Conservation (phyloP, 2,888 invertebrate species). For the Rotaria sp. region DNA sequence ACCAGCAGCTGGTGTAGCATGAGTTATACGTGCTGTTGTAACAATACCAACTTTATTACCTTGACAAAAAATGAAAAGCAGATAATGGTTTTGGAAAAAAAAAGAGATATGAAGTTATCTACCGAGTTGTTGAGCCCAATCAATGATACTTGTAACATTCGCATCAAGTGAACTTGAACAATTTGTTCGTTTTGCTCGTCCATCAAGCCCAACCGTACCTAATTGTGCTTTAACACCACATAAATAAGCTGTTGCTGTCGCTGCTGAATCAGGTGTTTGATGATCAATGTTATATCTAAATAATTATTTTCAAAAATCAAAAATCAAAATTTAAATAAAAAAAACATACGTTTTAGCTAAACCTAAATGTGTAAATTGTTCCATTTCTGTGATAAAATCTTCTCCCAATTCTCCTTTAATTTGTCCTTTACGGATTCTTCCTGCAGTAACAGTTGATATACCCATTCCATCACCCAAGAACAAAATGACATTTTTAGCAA, state of each 20-base stretch:
- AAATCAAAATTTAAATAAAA: not conserved
- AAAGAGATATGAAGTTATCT: too few species aligned
- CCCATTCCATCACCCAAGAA: constrained; percentile 84
- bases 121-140: constrained; percentile 63
- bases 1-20: constrained; percentile 52
- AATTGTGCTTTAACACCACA: constrained; percentile 76
- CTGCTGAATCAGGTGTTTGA: constrained; percentile 80
- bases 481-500: constrained; percentile 72
- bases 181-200: constrained; percentile 62
- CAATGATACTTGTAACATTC: constrained; percentile 62
- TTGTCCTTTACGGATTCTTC: constrained; percentile 68
- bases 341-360: constrained; percentile 67
- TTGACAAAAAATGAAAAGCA: not conserved
- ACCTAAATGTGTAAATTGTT: constrained; percentile 74
- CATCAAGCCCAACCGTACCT: constrained; percentile 70
- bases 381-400: constrained; percentile 67
- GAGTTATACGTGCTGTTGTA: constrained; percentile 52
- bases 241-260: constrained; percentile 77
- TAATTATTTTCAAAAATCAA: not conserved
- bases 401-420: constrained; percentile 61
- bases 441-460: constrained; percentile 70
- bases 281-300: constrained; percentile 80
- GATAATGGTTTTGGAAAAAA: not conserved
- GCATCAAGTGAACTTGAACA: constrained; percentile 58
- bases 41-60: constrained; percentile 51